Evolutionary conservation across 2,888 invertebrate genomes (phyloP).

Genomic region (Spodoptera picta): DNA sequence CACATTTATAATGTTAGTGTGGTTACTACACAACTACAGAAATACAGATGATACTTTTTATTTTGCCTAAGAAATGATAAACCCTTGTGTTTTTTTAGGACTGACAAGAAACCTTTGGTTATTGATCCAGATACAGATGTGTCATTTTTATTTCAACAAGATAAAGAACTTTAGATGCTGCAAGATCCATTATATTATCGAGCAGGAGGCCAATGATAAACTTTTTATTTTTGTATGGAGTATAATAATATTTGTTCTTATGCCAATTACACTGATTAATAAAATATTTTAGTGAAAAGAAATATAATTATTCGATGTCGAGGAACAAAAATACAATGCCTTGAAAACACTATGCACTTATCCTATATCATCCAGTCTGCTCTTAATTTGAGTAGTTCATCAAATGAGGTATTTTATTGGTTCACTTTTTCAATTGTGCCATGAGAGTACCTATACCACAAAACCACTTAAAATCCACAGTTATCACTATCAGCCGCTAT

Average conservation of each 20-base stretch:
- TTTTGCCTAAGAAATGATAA: no score
- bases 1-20: no score
- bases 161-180: slow-evolving; percentile 31
- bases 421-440: slow-evolving; percentile 45
- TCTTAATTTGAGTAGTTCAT: slow-evolving; percentile 44
- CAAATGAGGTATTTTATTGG: slow-evolving; percentile 26
- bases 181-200: not conserved
- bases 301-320: slow-evolving; percentile 41
- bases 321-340: slow-evolving; percentile 40
- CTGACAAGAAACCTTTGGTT: slow-evolving; percentile 83
- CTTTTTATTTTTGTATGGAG: slow-evolving; percentile 23
- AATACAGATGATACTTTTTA: no score
- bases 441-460: slow-evolving; percentile 30
- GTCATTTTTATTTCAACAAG: slow-evolving; percentile 81
- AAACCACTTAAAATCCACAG: slow-evolving; percentile 54
- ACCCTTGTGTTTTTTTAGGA: slow-evolving; percentile 79
- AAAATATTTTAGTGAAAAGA: slow-evolving; percentile 30
- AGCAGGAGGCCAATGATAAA: slow-evolving; percentile 11
- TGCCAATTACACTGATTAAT: slow-evolving; percentile 14
- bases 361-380: slow-evolving; percentile 42
- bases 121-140: slow-evolving; percentile 88
- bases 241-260: slow-evolving; percentile 24
- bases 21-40: no score
- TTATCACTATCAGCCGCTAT: slow-evolving; percentile 50
- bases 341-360: slow-evolving; percentile 53